Conservation (phyloP, 2,888 invertebrate species). For the Peribatodes rhomboidaria region DNA sequence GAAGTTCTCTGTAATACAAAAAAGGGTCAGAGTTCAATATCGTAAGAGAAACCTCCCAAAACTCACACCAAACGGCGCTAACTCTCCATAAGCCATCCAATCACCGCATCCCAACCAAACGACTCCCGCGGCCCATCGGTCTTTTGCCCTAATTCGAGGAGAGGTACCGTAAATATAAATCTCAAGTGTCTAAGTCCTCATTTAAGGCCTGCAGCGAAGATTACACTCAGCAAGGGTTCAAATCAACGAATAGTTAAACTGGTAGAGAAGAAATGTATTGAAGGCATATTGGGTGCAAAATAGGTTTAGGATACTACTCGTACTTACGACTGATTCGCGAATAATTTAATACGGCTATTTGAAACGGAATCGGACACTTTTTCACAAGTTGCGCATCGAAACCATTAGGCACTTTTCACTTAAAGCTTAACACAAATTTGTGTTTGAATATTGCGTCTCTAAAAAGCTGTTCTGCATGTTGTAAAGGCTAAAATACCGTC, state of each 20-base stretch:
- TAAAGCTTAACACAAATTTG: background rate
- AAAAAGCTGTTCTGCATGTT: constrained; percentile 24
- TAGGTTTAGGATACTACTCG: background rate
- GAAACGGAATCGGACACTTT: background rate
- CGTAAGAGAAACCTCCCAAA: constrained; percentile 36
- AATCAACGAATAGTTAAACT: background rate
- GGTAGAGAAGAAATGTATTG: constrained; percentile 11
- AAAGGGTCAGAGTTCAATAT: constrained; percentile 2
- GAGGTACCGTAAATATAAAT: constrained; percentile 53
- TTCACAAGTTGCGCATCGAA: background rate
- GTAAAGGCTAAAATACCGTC: constrained; percentile 44
- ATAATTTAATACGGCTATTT: background rate
- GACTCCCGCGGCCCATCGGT: constrained; percentile 35
- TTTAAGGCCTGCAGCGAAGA: constrained; percentile 33
- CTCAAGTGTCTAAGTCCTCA: constrained; percentile 43
- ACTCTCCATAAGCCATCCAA: constrained; percentile 43
- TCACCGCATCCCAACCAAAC: constrained; percentile 37
- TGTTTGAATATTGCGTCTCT: constrained; percentile 27
- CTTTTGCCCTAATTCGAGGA: constrained; percentile 39
- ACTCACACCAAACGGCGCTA: constrained; percentile 22
- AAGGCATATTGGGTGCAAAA: too few relatives aligned
- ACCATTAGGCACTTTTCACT: constrained; percentile 11
- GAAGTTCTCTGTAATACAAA: background rate
- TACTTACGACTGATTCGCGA: background rate
- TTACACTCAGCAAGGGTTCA: constrained; percentile 6